phyloP scores from a whole-genome alignment of 2,113 vertebrate species.

The Lathamus discolor region DNA sequence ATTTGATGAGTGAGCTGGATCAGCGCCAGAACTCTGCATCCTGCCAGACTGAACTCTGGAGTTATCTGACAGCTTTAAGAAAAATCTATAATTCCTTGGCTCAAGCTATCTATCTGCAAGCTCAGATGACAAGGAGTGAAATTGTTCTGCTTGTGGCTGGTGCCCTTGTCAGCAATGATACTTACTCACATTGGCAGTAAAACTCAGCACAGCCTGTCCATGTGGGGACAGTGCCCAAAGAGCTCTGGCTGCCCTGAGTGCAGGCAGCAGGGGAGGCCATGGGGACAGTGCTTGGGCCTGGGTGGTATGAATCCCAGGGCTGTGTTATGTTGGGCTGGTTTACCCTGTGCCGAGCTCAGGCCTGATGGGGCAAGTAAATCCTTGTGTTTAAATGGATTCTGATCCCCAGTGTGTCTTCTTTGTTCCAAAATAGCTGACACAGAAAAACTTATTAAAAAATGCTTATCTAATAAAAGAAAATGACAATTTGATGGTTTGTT shows the following conservation, averaged over 20 bases:
- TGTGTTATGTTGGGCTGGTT: neutral
- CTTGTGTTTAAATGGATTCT: neutral
- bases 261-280: no score
- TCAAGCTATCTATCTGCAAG: neutral
- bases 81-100: neutral
- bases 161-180: neutral
- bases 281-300: neutral
- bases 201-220: neutral
- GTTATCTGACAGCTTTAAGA: neutral
- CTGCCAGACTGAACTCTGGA: neutral
- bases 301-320: neutral
- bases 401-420: rapidly evolving
- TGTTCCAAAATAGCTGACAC: neutral
- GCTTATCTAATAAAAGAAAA: neutral
- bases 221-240: neutral
- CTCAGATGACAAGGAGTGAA: neutral
- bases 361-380: neutral
- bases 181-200: neutral
- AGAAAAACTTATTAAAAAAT: neutral
- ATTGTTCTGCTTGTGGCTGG: neutral
- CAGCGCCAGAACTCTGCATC: neutral
- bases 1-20: neutral
- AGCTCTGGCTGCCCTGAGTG: neutral
- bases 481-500: neutral
- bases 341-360: neutral